Evolutionary conservation across 2,888 invertebrate species (phyloP).

Genomic region (Ormia ochracea): DNA sequence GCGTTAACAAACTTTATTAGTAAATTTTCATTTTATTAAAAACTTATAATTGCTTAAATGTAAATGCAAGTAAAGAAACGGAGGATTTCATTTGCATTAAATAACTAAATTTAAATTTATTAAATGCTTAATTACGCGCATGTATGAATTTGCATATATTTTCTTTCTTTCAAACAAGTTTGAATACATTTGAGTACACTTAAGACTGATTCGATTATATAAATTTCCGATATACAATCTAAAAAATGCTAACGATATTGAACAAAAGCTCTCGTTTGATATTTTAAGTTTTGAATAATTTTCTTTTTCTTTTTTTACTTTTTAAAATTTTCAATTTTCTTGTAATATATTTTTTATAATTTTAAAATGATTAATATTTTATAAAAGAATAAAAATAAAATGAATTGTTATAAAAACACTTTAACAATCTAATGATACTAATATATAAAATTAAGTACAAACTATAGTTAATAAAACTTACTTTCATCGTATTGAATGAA

Average conservation of each 20-base stretch:
- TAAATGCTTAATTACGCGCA: too few species aligned
- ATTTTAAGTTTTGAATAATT: background rate
- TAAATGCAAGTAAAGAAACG: slow-evolving; percentile 56
- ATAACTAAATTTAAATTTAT: background rate
- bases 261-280: background rate
- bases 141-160: background rate
- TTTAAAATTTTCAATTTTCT: background rate
- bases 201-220: background rate
- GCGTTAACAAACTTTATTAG: slow-evolving; percentile 27
- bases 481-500: background rate
- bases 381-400: background rate
- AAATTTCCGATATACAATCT: background rate
- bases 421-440: slow-evolving; percentile 5
- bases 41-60: slow-evolving; percentile 57
- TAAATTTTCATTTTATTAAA: slow-evolving; percentile 53
- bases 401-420: background rate
- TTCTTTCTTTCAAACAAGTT: background rate
- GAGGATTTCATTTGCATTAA: slow-evolving; percentile 34
- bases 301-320: too few species aligned
- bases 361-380: background rate
- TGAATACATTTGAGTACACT: background rate
- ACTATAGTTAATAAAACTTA: slow-evolving; percentile 36
- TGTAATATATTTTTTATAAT: background rate
- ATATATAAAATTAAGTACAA: slow-evolving; percentile 56
- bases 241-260: background rate